These are phyloP conservation scores for Phycodurus eques DNA, from an alignment of 2,113 vertebrate genomes.

Conservation along the genomic window DNA sequence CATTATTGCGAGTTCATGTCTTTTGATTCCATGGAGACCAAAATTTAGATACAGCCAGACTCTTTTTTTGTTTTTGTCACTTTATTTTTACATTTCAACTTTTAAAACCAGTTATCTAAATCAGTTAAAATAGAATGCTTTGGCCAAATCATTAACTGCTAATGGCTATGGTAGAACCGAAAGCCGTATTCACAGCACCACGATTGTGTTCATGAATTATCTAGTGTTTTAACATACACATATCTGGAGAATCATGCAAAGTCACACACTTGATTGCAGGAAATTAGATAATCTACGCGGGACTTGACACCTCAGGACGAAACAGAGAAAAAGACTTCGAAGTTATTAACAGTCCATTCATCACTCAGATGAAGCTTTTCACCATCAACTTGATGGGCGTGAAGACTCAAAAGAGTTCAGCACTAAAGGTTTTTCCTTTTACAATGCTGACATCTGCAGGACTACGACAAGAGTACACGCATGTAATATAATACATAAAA, in stretches of 20 bases:
- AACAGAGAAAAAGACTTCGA: constrained; percentile 22
- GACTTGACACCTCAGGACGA: constrained; percentile 38
- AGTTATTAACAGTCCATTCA: constrained; percentile 39
- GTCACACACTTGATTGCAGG: not conserved
- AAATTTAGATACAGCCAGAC: too few relatives aligned
- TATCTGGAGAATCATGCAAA: constrained; percentile 1
- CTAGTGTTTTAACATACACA: not conserved
- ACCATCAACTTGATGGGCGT: constrained; percentile 13
- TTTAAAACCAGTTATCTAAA: too few relatives aligned
- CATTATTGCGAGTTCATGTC: constrained; percentile 22
- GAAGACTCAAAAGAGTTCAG: not conserved
- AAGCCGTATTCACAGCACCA: not conserved
- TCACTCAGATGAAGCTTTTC: constrained; percentile 23
- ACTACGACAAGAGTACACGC: not conserved
- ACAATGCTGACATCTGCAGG: constrained; percentile 66
- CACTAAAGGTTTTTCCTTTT: constrained; percentile 21
- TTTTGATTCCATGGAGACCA: too few relatives aligned
- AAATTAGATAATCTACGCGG: constrained; percentile 46
- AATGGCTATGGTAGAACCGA: not conserved
- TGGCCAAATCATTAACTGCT: too few relatives aligned
- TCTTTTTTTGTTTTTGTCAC: too few relatives aligned
- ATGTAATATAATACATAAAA: not conserved
- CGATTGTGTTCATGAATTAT: not conserved
- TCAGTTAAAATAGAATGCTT: too few relatives aligned
- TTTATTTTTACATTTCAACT: too few relatives aligned